Conservation (phyloP, 2,797 vertebrate genomes). For the Xiphorhynchus erythropygius region DNA sequence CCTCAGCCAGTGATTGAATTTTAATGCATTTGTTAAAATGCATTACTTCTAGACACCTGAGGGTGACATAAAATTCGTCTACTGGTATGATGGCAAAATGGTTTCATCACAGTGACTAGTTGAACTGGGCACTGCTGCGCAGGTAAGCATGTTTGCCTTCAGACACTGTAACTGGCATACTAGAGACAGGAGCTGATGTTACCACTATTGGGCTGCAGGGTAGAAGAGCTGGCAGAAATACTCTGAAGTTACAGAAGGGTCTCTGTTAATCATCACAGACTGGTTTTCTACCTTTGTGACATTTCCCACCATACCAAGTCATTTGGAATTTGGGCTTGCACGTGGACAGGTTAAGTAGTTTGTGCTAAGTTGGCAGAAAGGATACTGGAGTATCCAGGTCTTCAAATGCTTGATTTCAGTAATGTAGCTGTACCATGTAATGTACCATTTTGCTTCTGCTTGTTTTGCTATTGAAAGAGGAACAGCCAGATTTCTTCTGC, state of each 20-base stretch:
- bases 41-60: not conserved
- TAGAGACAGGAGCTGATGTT: not conserved
- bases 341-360: not conserved
- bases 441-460: not conserved
- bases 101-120: not conserved
- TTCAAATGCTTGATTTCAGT: not conserved
- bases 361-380: not conserved
- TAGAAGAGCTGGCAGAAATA: not conserved
- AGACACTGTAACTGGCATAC: not conserved
- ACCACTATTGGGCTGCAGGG: not conserved
- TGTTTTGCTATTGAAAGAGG: not conserved
- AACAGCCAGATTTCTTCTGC: slow-evolving; percentile 24
- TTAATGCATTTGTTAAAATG: not conserved
- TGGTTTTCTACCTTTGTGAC: not conserved
- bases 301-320: not conserved
- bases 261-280: not conserved
- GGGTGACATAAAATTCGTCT: not conserved
- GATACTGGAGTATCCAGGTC: not conserved
- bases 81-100: not conserved
- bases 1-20: not conserved
- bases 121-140: not conserved
- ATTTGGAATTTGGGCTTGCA: not conserved
- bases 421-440: not conserved
- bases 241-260: not conserved
- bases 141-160: not conserved